Base-by-base conservation (phyloP, 2,113 vertebrate species). In the Rhegmatorhina hoffmannsi region DNA sequence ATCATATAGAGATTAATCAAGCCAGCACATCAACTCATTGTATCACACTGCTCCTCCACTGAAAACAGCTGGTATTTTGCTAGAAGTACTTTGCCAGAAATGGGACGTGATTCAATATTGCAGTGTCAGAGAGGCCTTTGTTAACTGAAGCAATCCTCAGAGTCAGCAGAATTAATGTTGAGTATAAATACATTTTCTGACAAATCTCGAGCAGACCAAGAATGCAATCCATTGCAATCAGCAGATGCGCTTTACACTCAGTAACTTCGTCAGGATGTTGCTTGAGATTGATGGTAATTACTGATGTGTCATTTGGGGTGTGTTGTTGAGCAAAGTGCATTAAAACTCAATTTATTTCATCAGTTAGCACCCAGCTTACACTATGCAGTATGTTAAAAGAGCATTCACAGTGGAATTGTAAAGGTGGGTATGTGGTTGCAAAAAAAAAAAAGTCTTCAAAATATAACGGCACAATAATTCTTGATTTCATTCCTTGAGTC, bases 51-150 rank as follows among this genome's bases (percentile, higher is more conserved):
- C 93, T 96, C 79, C 76, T 96, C 59, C 80, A 15, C 83, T 81
- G 90, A 75, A 96, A 94, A 90, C 94, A 97, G 94, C 93, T 96
- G 94, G 90, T 70, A 92, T 96, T 97, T 94, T 96, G 88, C 90
- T 94, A 60, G 82, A 76, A 83, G 68, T 78, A 72, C 79, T 44
- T 64, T 89, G 90, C 93, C 92, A 95, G 92, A 95, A 95, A 92
- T 84, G 93, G 93, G 93, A 90, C 28, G 2, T 33, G 90, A 93
- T 94, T 96, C 93, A 77, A 10, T 93, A 89, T 8, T 96, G 94
- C 90, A 93, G 79, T 62, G 63, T 93, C 93, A 95, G 95, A 96
- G 90, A 90, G 84, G 94, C 80, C 92, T 96, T 96, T 95, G 90
- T 96, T 81, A 86, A 89, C 73, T 67, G 90, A 91, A 90, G 74